These are phyloP conservation scores for Notarius lentiginosus DNA, from an alignment of 2,113 vertebrate genomes.

Conservation along the genomic window DNA sequence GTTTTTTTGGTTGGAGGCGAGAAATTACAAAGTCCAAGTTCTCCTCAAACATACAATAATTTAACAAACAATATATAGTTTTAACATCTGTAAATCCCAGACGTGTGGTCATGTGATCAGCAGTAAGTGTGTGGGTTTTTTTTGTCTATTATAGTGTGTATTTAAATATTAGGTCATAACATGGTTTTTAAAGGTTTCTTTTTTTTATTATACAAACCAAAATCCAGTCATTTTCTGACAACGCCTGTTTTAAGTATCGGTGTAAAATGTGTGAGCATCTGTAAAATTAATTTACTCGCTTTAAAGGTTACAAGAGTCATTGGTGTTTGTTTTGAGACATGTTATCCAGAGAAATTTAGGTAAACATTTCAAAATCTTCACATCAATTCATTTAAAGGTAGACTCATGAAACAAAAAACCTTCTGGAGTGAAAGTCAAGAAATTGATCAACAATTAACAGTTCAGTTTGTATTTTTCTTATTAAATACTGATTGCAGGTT, in stretches of 20 bases:
- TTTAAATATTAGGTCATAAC: background rate
- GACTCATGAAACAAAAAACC: background rate
- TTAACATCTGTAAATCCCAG: background rate
- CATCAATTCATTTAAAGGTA: background rate
- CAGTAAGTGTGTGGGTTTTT: background rate
- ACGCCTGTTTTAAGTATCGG: background rate
- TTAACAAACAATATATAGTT: background rate
- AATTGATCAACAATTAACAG: background rate
- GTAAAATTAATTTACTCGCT: background rate
- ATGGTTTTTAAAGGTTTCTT: background rate
- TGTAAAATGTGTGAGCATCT: background rate
- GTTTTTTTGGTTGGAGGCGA: background rate
- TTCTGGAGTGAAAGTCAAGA: background rate
- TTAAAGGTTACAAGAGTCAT: no score
- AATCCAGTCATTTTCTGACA: background rate
- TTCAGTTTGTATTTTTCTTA: no score
- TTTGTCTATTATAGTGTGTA: background rate
- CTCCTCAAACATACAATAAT: background rate
- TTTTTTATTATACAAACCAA: background rate
- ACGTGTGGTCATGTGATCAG: background rate
- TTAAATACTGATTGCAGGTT: background rate
- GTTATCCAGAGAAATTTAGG: no score
- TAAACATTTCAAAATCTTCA: background rate
- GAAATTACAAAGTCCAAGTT: background rate
- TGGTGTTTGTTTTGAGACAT: no score